Base-by-base conservation (phyloP, 2,113 vertebrate species). In the Suricata suricatta region DNA sequence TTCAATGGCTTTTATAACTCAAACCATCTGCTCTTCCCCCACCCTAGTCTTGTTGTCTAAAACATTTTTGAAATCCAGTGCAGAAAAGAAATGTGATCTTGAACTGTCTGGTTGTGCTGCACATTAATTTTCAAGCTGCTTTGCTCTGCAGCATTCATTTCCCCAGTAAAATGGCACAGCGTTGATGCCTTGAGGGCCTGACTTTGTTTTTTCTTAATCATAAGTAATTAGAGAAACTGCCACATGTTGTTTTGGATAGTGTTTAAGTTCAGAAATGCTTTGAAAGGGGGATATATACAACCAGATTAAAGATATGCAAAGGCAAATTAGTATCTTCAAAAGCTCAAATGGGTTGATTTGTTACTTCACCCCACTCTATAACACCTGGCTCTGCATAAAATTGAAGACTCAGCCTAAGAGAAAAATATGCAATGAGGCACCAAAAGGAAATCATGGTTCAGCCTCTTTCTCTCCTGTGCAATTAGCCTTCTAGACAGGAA, bases 331-430 rank as follows among this genome's bases (percentile, higher is more conserved):
- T 72, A 97, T 71, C 97, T 95, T 97, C 97, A 69, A 97, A 96
- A 96, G 81, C 92, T 96, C 97, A 97, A 97, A 96, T 98, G 93
- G 88, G 88, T 96, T 98, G 97, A 98, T 98, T 98, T 98, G 97
- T 97, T 96, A 96, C 98, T 96, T 95, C 66, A 60, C 38, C 85
- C 81, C 64, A 16, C 41, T 88, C 44, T 69, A 52, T 25, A 96
- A 91, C 97, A 98, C 98, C 97, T 97, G 97, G 97, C 72, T 87
- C 41, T 35, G 84, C 33, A 92, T 54, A 95, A 96, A 96, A 95
- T 41, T 96, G 85, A 97, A 98, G 88, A 66, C 41, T 95, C 72
- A 95, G 96, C 63, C 52, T 87, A 57, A 91, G 41, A 85, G 92
- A 88, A 95, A 97, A 93, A 89, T 87, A 66, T 27, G 38, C 76